Percentiles rank a stretch among this genome's conserved stretches.
These are phyloP conservation scores for Lytechinus variegatus DNA, from an alignment of 35 echinoderm and acorn worm genomes.

Conservation along the genomic window DNA sequence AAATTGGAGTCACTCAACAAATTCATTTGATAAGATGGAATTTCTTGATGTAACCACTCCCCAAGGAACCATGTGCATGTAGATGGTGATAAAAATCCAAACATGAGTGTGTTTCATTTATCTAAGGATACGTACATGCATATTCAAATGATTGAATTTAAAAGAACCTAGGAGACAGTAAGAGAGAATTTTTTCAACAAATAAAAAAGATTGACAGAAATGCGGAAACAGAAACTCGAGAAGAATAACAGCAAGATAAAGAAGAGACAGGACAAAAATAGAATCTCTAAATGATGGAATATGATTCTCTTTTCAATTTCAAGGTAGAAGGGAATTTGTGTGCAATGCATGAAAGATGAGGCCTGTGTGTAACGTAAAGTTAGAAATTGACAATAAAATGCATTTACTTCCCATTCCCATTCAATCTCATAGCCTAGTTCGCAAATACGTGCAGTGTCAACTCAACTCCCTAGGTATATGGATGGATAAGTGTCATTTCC, in stretches of 20 bases:
- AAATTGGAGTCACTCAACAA: too few relatives aligned
- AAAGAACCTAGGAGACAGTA: not conserved
- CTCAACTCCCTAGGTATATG: not conserved
- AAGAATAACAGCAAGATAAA: not conserved
- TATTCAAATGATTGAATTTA: not conserved
- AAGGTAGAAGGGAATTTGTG: not conserved
- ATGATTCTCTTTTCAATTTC: conserved; percentile 12
- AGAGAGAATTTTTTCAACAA: not conserved
- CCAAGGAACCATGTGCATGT: too few relatives aligned
- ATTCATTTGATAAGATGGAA: too few relatives aligned
- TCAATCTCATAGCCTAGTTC: not conserved
- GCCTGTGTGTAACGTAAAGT: not conserved
- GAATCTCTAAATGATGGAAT: not conserved
- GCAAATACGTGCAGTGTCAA: conserved; percentile 8
- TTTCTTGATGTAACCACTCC: too few relatives aligned
- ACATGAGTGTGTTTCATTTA: not conserved
- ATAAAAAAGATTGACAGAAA: not conserved
- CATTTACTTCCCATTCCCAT: not conserved
- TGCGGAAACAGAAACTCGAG: not conserved
- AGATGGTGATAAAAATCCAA: too few relatives aligned
- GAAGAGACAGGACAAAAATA: not conserved
- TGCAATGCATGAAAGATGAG: not conserved
- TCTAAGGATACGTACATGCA: not conserved
- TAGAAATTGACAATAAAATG: not conserved
- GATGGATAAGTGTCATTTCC: not conserved